A percentile compares a stretch with the other conserved stretches of the same genome.
phyloP scores from a whole-genome alignment of 1,140 invertebrate genomes.

The Orussus abietinus region DNA sequence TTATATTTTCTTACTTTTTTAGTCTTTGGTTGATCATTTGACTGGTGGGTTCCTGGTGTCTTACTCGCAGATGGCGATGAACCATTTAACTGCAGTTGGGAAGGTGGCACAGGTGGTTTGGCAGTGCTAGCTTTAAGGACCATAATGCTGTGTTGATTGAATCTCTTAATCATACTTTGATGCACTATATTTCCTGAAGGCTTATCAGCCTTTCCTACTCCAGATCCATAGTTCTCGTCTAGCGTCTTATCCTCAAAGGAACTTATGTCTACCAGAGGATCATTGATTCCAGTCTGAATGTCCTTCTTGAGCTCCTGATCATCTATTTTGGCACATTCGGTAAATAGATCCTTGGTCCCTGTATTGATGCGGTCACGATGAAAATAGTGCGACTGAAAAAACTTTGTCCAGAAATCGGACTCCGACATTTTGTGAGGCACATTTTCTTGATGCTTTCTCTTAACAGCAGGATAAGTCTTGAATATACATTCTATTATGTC shows the following conservation, averaged over 20 bases:
- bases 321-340: slow-evolving; percentile 94
- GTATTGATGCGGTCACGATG: slow-evolving; percentile 90
- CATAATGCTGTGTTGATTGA: slow-evolving; percentile 98
- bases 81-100: slow-evolving; percentile 44
- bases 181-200: slow-evolving; percentile 73
- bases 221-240: slow-evolving; percentile 66
- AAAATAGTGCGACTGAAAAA: slow-evolving; percentile 99
- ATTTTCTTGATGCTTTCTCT: slow-evolving; percentile 93
- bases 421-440: slow-evolving; percentile 95
- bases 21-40: slow-evolving; percentile 39
- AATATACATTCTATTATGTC: slow-evolving; percentile 98
- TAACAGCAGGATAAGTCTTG: slow-evolving; percentile 98
- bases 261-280: slow-evolving; percentile 77
- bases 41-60: slow-evolving; percentile 20
- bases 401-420: slow-evolving; percentile 98
- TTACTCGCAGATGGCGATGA: slow-evolving; percentile 39
- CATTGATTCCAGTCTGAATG: slow-evolving; percentile 70
- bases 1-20: slow-evolving; percentile 39
- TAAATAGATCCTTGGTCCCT: slow-evolving; percentile 89
- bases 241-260: slow-evolving; percentile 72
- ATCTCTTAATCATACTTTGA: slow-evolving; percentile 89
- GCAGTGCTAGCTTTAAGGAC: slow-evolving; percentile 76
- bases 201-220: slow-evolving; percentile 56
- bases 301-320: slow-evolving; percentile 82
- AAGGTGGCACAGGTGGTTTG: slow-evolving; percentile 33